Conservation (phyloP, 2,113 vertebrate genomes). For the Pao palembangensis region DNA sequence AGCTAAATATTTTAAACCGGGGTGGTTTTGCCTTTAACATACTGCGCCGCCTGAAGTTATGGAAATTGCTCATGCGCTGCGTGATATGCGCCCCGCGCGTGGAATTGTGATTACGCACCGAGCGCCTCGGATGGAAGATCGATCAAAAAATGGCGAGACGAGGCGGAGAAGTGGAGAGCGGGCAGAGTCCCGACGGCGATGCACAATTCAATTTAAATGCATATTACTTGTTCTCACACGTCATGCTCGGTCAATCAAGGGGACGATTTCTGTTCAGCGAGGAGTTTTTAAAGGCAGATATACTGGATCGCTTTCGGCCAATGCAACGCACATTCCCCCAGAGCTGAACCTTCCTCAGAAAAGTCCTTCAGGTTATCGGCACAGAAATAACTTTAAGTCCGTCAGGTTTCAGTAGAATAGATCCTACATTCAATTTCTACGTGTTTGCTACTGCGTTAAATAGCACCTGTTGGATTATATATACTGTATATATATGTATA, state of each 20-base stretch:
- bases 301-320: slow-evolving; percentile 50
- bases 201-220: slow-evolving; percentile 72
- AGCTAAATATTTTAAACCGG: slow-evolving; percentile 55
- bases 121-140: slow-evolving; percentile 71
- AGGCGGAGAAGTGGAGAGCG: slow-evolving; percentile 49
- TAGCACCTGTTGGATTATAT: too few relatives aligned
- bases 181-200: slow-evolving; percentile 54
- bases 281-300: slow-evolving; percentile 65
- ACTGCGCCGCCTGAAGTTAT: slow-evolving; percentile 58
- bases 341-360: slow-evolving; percentile 12
- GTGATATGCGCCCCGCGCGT: slow-evolving; percentile 59
- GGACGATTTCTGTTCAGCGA: slow-evolving; percentile 66
- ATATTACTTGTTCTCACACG: slow-evolving; percentile 73
- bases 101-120: slow-evolving; percentile 69
- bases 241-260: slow-evolving; percentile 72
- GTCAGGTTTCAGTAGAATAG: too few relatives aligned
- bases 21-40: slow-evolving; percentile 55
- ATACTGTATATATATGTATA: too few relatives aligned
- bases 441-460: too few relatives aligned
- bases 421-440: too few relatives aligned
- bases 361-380: slow-evolving; percentile 30
- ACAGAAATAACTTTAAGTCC: slow-evolving; percentile 7
- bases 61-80: slow-evolving; percentile 57
- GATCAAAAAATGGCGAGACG: slow-evolving; percentile 60
- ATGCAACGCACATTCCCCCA: slow-evolving; percentile 54